Evolutionary conservation across 2,888 invertebrate genomes (phyloP).

Genomic region (Tenthredo mesomela): DNA sequence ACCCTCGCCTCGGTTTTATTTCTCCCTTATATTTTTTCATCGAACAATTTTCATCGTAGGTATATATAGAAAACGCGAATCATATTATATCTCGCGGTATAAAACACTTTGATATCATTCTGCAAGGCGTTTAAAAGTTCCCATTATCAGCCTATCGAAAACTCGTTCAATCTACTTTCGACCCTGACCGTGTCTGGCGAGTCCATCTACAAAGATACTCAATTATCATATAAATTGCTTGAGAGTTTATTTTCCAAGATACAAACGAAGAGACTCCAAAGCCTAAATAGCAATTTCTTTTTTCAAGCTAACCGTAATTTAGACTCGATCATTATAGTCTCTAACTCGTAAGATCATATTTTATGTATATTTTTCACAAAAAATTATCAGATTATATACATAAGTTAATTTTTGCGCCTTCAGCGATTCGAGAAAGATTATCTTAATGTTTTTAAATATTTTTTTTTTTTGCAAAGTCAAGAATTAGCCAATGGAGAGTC

Average conservation of each 20-base stretch:
- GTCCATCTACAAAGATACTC: constrained; percentile 44
- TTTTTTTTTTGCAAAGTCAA: not conserved
- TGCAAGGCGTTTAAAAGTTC: not conserved
- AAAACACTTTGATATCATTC: not conserved
- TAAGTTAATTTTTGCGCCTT: not conserved
- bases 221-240: constrained; percentile 75
- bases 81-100: not conserved
- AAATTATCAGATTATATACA: not conserved
- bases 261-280: constrained; percentile 8
- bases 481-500: not conserved
- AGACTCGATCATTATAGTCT: not conserved
- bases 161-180: not conserved
- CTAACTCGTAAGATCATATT: not conserved
- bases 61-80: not conserved
- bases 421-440: not conserved
- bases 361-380: not conserved
- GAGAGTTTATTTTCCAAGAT: constrained; percentile 59
- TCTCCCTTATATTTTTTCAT: not conserved
- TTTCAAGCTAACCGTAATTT: not conserved
- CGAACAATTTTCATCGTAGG: not conserved
- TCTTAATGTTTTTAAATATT: not conserved
- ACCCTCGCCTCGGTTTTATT: not conserved
- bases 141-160: constrained; percentile 5
- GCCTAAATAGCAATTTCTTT: not conserved
- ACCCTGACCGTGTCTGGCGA: not conserved